Base-by-base conservation (phyloP, 2,797 vertebrate species). In the Cygnus olor region DNA sequence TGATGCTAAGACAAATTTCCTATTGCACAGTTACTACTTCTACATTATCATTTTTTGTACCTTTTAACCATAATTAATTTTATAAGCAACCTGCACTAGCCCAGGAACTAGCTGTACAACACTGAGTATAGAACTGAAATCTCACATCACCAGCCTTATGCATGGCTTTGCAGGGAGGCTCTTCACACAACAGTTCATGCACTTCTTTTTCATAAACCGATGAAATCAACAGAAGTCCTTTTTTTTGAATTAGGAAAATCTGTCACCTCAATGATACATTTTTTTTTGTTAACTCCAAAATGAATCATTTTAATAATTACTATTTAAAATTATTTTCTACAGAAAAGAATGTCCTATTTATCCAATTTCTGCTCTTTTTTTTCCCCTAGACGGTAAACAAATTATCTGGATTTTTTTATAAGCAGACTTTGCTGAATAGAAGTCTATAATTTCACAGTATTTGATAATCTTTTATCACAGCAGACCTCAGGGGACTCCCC, bases 391-490 rank as follows among this genome's bases (percentile, higher is more conserved):
- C 76, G 51, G 84, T 66, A 93, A 72, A 47, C 58, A 58, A 88
- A 81, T 76, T n/a, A 69, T 14, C 45, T 57, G 30, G 9, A n/a
- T 27, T 42, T 76, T 32, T 72, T 49, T 49, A 60, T 2, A n/a
- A 90, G 73, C 15, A 80, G 63, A 45, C 9, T 77, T 76, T 34
- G 58, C 54, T 0, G 1, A 80, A 20, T 25, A 54, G 69, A 84
- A 91, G 30, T 38, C 69, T 38, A 11, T 56, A 5, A 45, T 68
- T 86, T 92, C 63, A 79, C 8, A 1, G 34, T 71, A 77, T 91
- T 88, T 88, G 85, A 84, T 81, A 94, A 89, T 40, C 60, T 86
- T 94, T 94, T 90, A 90, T 68, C 84, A 60, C 82, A 57, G 51
- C 49, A 89, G 68, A 85, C 57, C 89, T 86, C 71, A 57, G 30